Conservation (phyloP, 92 coral and sea anemone species). For the Phymanthus crucifer region DNA sequence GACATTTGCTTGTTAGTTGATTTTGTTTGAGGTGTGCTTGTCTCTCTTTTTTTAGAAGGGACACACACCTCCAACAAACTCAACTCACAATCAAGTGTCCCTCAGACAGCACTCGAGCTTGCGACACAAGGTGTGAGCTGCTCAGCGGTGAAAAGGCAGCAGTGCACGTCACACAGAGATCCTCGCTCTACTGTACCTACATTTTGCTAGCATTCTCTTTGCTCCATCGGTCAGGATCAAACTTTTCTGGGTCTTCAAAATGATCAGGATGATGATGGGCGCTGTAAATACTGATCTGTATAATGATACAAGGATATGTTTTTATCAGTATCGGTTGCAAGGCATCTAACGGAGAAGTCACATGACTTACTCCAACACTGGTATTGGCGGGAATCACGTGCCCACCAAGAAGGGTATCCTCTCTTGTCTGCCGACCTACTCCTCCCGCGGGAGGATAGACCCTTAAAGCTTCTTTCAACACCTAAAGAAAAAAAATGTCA, state of each 20-base stretch:
- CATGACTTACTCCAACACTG: slow-evolving; percentile 21
- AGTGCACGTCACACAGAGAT: too few species aligned
- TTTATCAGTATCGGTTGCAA: background rate
- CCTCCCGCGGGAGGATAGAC: slow-evolving; percentile 55
- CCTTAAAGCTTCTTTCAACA: slow-evolving; percentile 58
- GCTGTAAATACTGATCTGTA: slow-evolving; percentile 20
- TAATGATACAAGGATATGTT: background rate
- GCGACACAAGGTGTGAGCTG: too few species aligned
- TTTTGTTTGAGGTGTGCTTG: too few species aligned
- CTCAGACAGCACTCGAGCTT: too few species aligned
- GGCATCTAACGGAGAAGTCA: background rate
- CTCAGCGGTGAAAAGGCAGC: too few species aligned
- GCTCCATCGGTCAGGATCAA: slow-evolving; percentile 34
- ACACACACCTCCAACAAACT: too few species aligned
- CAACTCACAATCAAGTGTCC: too few species aligned
- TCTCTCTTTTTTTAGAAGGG: too few species aligned
- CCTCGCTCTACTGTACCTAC: slow-evolving; percentile 7
- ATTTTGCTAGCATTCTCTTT: slow-evolving; percentile 28
- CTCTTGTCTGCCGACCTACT: slow-evolving; percentile 31
- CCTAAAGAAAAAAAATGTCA: slow-evolving; percentile 13
- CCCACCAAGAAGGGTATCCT: slow-evolving; percentile 33
- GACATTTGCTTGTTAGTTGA: too few species aligned
- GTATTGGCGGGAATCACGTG: slow-evolving; percentile 54
- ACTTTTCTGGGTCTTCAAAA: slow-evolving; percentile 34
- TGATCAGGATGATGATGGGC: slow-evolving; percentile 26